Evolutionary conservation across 1,140 invertebrate species (phyloP), one percentile per base, ranked within the genome.

Genomic region (fruit fly (Drosophila melanogaster)): DNA sequence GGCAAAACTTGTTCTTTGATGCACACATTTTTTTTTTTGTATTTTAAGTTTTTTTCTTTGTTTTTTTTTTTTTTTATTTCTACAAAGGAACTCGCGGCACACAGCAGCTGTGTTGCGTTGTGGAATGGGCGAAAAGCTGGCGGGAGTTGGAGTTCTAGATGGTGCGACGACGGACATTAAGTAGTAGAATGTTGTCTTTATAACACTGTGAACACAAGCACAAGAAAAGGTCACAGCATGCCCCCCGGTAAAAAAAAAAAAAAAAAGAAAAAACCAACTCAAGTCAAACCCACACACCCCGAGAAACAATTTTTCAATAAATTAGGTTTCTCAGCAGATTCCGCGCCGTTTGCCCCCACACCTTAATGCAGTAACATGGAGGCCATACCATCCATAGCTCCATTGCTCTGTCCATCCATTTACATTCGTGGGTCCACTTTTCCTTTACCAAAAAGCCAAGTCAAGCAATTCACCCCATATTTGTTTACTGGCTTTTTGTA

Each of bases 181-280:
- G 81, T 86, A 86, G 83, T 86, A 81, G 79, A 87, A 86, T 87
- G 81, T 86, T 86, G 81, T 86, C 81, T 86, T 86, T 87, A 87
- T 86, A 86, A 86, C 81, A 86, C 81, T 87, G 81, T 79, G 79
- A 86, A 83, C 83, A 86, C 83, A 86, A 87, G 83, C 84, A 87
- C 8, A 43, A 43, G 19, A 69, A 87, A 87, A 87, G 83, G 84
- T 87, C 83, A 83, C 83, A 89, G 76, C 66, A 65, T 79, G 83
- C 84, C 84, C 83, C 53, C 56, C 51, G 57, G 81, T 12, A 4
- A 8, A 19, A 44, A 3, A 12, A n/a, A n/a, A n/a, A n/a, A n/a
- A n/a, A n/a, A n/a, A n/a, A n/a, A n/a, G n/a, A n/a, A n/a, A n/a
- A 11, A 4, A 2, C n/a, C 8, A 43, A 43, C 15, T 11, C 72